Conservation (phyloP, 2,888 invertebrate species). For the Gastrophysa polygoni region DNA sequence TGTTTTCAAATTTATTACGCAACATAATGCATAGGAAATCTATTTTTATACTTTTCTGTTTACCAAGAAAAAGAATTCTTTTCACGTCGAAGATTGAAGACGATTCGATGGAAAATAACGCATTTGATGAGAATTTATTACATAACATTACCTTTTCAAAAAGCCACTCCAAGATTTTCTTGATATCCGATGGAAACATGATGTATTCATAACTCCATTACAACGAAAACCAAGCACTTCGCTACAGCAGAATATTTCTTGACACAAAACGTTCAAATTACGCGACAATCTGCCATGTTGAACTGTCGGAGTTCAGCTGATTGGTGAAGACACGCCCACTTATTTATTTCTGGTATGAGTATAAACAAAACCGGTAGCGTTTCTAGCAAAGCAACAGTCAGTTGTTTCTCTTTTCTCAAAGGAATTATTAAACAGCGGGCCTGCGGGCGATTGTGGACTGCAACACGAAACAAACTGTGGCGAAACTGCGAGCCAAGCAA, state of each 20-base stretch:
- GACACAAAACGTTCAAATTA: slow-evolving; percentile 38
- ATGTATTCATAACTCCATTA: not conserved
- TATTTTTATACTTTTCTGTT: not conserved
- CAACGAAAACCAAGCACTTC: not conserved
- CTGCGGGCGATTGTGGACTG: not conserved
- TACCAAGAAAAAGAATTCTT: not conserved
- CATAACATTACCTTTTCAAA: not conserved
- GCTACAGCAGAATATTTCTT: not conserved
- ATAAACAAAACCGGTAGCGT: slow-evolving; percentile 53
- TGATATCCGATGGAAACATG: not conserved
- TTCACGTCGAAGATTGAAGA: too few species aligned
- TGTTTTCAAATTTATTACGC: not conserved
- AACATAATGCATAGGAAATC: not conserved
- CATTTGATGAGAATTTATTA: not conserved
- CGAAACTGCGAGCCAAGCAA: slow-evolving; percentile 2
- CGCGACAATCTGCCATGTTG: slow-evolving; percentile 49
- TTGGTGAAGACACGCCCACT: slow-evolving; percentile 54
- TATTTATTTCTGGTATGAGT: slow-evolving; percentile 48
- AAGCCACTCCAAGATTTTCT: not conserved
- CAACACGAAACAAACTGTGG: too few species aligned
- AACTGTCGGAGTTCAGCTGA: slow-evolving; percentile 53
- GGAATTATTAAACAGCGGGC: too few species aligned
- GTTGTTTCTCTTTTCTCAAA: slow-evolving; percentile 25
- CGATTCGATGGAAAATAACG: too few species aligned
- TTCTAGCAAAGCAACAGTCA: slow-evolving; percentile 24